Percentiles rank a stretch among this genome's conserved stretches.
Conservation (phyloP, 2,888 invertebrate genomes). For the Cheilosia impressa region DNA sequence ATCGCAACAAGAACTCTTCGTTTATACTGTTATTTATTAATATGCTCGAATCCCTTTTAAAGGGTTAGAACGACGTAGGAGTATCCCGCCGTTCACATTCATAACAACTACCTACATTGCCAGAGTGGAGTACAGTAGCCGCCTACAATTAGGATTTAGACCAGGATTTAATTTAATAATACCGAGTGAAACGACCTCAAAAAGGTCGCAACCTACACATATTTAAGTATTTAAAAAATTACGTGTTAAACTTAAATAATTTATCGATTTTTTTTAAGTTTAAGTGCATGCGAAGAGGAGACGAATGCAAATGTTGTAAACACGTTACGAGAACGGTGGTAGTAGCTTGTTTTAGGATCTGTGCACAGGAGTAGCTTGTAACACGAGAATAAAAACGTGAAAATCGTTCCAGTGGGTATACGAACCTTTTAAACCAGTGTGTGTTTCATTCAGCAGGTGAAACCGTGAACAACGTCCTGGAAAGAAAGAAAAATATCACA, state of each 20-base stretch:
- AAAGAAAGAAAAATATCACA: slow-evolving; percentile 14
- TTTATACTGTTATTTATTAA: too few relatives aligned
- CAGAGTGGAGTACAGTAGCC: too few relatives aligned
- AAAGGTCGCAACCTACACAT: neutral
- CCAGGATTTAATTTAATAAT: too few relatives aligned
- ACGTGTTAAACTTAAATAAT: slow-evolving; percentile 10
- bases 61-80: too few relatives aligned
- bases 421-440: slow-evolving; percentile 45
- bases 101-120: too few relatives aligned
- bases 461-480: slow-evolving; percentile 11
- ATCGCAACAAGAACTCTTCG: too few relatives aligned
- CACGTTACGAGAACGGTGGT: slow-evolving; percentile 16
- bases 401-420: neutral
- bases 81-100: too few relatives aligned
- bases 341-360: neutral
- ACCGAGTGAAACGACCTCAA: neutral
- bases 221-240: neutral
- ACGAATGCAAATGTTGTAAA: slow-evolving; percentile 3
- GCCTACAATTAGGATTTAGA: too few relatives aligned
- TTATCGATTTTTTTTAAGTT: slow-evolving; percentile 45
- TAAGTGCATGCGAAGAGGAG: neutral
- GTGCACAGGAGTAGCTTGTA: slow-evolving; percentile 43
- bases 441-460: slow-evolving; percentile 15
- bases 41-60: too few relatives aligned
- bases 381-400: neutral